Evolutionary conservation across 2,888 invertebrate species (phyloP).

Genomic region (Melinaea menophilus): DNA sequence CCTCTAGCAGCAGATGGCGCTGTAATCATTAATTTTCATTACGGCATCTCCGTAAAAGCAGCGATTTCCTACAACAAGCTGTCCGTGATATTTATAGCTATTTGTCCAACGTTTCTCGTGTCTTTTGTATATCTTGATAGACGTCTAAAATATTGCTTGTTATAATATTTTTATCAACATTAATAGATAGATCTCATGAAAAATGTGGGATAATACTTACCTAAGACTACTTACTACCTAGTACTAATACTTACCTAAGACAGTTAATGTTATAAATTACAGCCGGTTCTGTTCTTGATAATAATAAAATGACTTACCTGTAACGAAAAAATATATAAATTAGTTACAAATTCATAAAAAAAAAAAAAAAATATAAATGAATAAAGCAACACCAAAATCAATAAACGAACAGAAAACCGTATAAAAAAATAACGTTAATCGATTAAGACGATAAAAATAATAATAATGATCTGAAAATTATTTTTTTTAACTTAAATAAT

Average conservation of each 20-base stretch:
- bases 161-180: too few relatives aligned
- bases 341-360: conserved; percentile 1
- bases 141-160: conserved; percentile 3
- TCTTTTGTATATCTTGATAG: conserved; percentile 17
- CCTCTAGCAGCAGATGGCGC: conserved; percentile 28
- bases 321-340: conserved; percentile 16
- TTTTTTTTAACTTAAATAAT: too few relatives aligned
- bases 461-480: too few relatives aligned
- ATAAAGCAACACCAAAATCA: neutral
- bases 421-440: too few relatives aligned
- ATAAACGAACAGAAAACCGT: too few relatives aligned
- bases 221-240: too few relatives aligned
- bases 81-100: conserved; percentile 27
- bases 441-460: too few relatives aligned
- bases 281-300: neutral
- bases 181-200: too few relatives aligned
- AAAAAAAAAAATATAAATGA: neutral
- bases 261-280: neutral
- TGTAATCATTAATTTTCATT: conserved; percentile 34
- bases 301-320: conserved; percentile 22
- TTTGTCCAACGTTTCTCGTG: conserved; percentile 25
- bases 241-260: neutral
- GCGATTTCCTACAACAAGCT: conserved; percentile 29
- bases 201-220: neutral
- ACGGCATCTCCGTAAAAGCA: conserved; percentile 28